A percentile compares a stretch with the other conserved stretches of the same genome.
These are phyloP conservation scores for Rhinichthys osculus DNA, from an alignment of 2,797 vertebrate genomes.

Conservation along the genomic window DNA sequence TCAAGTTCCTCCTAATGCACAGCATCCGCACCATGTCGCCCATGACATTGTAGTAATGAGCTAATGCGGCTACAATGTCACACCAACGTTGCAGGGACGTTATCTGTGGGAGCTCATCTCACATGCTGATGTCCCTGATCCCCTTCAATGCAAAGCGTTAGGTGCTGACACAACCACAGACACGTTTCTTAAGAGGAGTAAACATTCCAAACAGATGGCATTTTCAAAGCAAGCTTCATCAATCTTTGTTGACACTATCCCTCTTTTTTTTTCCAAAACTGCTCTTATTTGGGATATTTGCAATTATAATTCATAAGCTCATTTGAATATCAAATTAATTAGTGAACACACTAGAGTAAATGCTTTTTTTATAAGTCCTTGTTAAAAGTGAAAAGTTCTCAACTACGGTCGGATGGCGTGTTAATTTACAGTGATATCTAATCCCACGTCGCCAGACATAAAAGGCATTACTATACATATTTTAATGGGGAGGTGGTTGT, in stretches of 20 bases:
- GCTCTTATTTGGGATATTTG: slow-evolving; percentile 87
- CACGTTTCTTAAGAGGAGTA: slow-evolving; percentile 45
- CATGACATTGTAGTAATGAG: slow-evolving; percentile 83
- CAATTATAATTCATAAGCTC: slow-evolving; percentile 85
- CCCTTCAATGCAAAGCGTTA: slow-evolving; percentile 72
- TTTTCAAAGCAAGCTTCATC: slow-evolving; percentile 77
- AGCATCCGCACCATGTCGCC: slow-evolving; percentile 74
- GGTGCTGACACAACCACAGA: slow-evolving; percentile 39
- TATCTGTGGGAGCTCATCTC: slow-evolving; percentile 80
- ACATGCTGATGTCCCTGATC: slow-evolving; percentile 82
- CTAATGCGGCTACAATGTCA: slow-evolving; percentile 81
- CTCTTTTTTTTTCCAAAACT: slow-evolving; percentile 73
- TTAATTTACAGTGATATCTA: slow-evolving; percentile 91
- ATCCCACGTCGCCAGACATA: slow-evolving; percentile 84
- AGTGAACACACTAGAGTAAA: slow-evolving; percentile 89
- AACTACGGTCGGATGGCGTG: slow-evolving; percentile 84
- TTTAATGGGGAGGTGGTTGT: slow-evolving; percentile 88
- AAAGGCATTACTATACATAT: slow-evolving; percentile 88
- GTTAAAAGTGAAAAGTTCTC: slow-evolving; percentile 91
- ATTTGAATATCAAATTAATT: slow-evolving; percentile 93
- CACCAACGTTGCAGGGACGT: slow-evolving; percentile 74
- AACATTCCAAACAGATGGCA: slow-evolving; percentile 81
- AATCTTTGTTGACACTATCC: slow-evolving; percentile 85
- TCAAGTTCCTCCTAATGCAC: slow-evolving; percentile 67
- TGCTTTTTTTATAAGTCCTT: slow-evolving; percentile 87